Evolutionary conservation across 2,888 invertebrate genomes (phyloP).

Genomic region (Tricholauxania praeusta): DNA sequence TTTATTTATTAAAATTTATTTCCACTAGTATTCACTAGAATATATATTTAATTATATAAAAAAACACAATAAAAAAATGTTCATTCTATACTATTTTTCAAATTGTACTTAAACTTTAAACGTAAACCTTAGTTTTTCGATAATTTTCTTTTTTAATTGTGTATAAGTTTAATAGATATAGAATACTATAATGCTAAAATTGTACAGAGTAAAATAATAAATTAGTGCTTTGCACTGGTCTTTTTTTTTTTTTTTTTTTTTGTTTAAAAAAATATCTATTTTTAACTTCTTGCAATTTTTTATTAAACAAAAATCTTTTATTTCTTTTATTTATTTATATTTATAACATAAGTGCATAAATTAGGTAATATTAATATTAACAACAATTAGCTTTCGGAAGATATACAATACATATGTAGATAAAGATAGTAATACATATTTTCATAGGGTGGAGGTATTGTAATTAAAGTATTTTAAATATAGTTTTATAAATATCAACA

Average conservation of each 20-base stretch:
- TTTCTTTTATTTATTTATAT: no score
- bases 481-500: conserved; percentile 35
- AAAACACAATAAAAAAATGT: conserved; percentile 11
- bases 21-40: no score
- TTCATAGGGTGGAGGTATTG: conserved; percentile 25
- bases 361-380: conserved; percentile 31
- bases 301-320: conserved; percentile 2
- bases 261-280: conserved; percentile 1
- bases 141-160: conserved; percentile 28
- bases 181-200: conserved; percentile 45
- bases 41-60: conserved; percentile 14
- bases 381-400: conserved; percentile 22
- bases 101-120: no score
- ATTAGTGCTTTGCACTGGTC: conserved; percentile 30
- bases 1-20: no score
- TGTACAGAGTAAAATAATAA: conserved; percentile 36
- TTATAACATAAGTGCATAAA: conserved; percentile 47
- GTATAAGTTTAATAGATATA: conserved; percentile 48
- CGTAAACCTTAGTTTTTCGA: conserved; percentile 40
- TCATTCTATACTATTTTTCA: conserved; percentile 23
- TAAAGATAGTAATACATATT: conserved; percentile 20
- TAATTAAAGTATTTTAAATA: conserved; percentile 45
- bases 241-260: conserved; percentile 1
- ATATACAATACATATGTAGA: background rate
- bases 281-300: background rate